A percentile compares a stretch with the other conserved stretches of the same genome.
Evolutionary conservation across 1,140 invertebrate species (phyloP).

Genomic region (Chironomus striatipennis): DNA sequence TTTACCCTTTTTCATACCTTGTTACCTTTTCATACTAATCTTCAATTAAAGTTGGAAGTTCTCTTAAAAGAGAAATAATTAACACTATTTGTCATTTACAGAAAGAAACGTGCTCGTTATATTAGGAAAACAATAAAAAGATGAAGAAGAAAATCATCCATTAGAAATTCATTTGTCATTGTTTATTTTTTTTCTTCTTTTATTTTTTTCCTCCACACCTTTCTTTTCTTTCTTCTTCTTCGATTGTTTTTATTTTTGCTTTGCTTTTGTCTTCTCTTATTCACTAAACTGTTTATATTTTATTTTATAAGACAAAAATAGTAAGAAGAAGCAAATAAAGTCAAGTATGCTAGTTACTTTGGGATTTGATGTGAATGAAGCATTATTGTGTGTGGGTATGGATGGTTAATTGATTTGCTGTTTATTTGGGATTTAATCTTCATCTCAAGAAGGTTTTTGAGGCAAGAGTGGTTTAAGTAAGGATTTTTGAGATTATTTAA

Average conservation of each 20-base stretch:
- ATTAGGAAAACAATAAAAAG: background rate
- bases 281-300: background rate
- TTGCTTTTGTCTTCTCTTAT: background rate
- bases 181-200: constrained; percentile 4
- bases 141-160: background rate
- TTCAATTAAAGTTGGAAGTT: constrained; percentile 11
- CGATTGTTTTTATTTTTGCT: background rate
- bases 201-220: background rate
- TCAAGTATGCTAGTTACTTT: too few relatives aligned
- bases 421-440: too few relatives aligned
- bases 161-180: constrained; percentile 14
- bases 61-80: constrained; percentile 2
- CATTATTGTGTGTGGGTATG: too few relatives aligned
- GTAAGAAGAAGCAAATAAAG: background rate
- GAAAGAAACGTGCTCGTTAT: background rate
- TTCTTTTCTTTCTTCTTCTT: background rate
- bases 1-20: constrained; percentile 13
- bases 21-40: background rate
- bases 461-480: too few relatives aligned
- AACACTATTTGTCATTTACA: constrained; percentile 14
- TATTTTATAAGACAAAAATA: background rate
- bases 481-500: too few relatives aligned
- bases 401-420: too few relatives aligned
- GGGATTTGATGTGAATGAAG: too few relatives aligned
- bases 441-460: too few relatives aligned